Conservation (phyloP, 2,888 invertebrate genomes). For the Strigamia transsilvanica region DNA sequence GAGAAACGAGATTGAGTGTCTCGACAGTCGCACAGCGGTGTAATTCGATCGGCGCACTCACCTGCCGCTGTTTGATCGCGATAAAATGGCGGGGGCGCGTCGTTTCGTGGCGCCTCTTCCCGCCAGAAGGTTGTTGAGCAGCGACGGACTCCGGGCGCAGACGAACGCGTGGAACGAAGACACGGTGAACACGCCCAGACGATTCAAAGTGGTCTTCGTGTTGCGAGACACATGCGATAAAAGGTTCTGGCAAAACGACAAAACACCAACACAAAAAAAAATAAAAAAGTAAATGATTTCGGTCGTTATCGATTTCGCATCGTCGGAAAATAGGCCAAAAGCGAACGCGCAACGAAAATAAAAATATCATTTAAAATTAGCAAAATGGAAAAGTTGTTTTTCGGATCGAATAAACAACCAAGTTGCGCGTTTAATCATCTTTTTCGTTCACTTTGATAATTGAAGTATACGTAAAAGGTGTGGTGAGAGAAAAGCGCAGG, state of each 20-base stretch:
- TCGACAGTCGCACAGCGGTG: neutral
- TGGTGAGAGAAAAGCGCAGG: neutral
- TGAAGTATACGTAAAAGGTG: neutral
- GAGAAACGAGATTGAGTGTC: neutral
- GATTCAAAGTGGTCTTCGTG: slow-evolving; percentile 92
- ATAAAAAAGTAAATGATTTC: no score
- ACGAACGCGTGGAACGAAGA: slow-evolving; percentile 98
- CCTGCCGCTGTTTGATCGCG: slow-evolving; percentile 71
- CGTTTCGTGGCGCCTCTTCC: slow-evolving; percentile 91
- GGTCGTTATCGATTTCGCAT: neutral
- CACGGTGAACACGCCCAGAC: slow-evolving; percentile 95
- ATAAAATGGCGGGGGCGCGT: slow-evolving; percentile 81
- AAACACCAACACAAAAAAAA: no score
- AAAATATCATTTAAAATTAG: neutral
- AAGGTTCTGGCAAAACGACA: slow-evolving; percentile 77
- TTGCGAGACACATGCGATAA: slow-evolving; percentile 93
- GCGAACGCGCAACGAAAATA: neutral
- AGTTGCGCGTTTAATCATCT: neutral
- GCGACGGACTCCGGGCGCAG: slow-evolving; percentile 92
- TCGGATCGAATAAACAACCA: no score
- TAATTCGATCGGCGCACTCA: slow-evolving; percentile 50
- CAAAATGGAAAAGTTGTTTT: slow-evolving; percentile 10
- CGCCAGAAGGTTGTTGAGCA: slow-evolving; percentile 88
- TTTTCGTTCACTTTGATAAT: neutral
- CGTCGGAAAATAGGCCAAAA: neutral